These are phyloP conservation scores for Chloroclystis v-ata DNA, from an alignment of 2,888 invertebrate genomes.

Conservation along the genomic window DNA sequence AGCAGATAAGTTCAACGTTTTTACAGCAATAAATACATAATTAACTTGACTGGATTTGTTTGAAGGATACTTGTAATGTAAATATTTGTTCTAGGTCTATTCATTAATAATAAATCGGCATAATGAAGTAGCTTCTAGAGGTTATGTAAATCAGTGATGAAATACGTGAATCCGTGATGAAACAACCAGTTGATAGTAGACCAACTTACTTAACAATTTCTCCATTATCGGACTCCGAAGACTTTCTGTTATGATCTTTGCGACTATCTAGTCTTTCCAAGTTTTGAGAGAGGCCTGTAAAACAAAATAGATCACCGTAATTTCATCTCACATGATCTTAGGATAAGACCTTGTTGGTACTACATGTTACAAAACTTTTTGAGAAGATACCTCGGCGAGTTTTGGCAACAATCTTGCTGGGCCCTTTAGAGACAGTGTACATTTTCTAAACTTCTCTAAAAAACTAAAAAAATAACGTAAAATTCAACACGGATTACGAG, in stretches of 20 bases:
- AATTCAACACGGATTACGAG: conserved; percentile 53
- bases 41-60: too few species aligned
- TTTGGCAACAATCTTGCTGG: conserved; percentile 92
- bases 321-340: conserved; percentile 31
- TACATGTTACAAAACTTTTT: background rate
- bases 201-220: conserved; percentile 81
- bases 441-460: conserved; percentile 76
- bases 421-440: conserved; percentile 93
- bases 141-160: conserved; percentile 75
- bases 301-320: conserved; percentile 41
- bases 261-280: conserved; percentile 87
- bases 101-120: too few species aligned
- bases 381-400: conserved; percentile 83
- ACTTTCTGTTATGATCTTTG: conserved; percentile 83
- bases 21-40: too few species aligned
- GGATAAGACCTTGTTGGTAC: background rate
- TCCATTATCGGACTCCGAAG: conserved; percentile 81
- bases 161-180: conserved; percentile 42
- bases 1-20: too few species aligned
- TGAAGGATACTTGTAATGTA: too few species aligned
- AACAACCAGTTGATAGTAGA: conserved; percentile 29
- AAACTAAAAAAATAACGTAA: conserved; percentile 59
- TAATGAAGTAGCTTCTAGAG: conserved; percentile 36
- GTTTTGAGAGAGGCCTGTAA: conserved; percentile 87
- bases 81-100: too few species aligned